These are phyloP conservation scores for Agrochola circellaris DNA, from an alignment of 2,888 invertebrate species.

Conservation along the genomic window DNA sequence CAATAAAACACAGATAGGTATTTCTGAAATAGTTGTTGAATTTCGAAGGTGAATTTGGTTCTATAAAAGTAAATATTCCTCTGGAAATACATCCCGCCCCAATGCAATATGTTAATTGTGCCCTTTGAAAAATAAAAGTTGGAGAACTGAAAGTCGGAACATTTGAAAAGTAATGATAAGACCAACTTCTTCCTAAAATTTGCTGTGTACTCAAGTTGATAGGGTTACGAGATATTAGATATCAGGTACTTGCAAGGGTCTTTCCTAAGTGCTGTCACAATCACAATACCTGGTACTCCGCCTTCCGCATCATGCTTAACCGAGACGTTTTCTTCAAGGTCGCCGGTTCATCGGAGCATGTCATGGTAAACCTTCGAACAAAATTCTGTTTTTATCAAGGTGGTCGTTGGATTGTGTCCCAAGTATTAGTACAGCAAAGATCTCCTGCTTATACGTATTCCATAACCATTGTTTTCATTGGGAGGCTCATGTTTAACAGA, in stretches of 20 bases:
- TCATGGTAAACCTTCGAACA: background rate
- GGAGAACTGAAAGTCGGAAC: background rate
- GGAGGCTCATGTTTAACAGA: background rate
- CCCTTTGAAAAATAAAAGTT: background rate
- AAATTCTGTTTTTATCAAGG: background rate
- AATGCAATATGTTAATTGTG: background rate
- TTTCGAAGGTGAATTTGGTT: background rate
- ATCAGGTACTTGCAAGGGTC: background rate
- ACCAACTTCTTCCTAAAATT: background rate
- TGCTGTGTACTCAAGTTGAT: background rate
- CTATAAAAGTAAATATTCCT: background rate
- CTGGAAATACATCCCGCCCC: background rate
- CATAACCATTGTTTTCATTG: background rate
- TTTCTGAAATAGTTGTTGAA: background rate
- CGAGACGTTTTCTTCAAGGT: constrained; percentile 8
- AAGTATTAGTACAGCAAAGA: background rate
- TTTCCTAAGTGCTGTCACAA: background rate
- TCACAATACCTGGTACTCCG: background rate
- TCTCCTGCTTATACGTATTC: background rate
- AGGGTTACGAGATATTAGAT: background rate
- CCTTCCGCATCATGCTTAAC: background rate
- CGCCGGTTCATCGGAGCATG: background rate
- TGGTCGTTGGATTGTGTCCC: background rate
- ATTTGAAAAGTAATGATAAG: background rate
- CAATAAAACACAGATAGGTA: background rate